phyloP scores from a whole-genome alignment of 2,888 invertebrate species.

The Hyposoter dolosus region DNA sequence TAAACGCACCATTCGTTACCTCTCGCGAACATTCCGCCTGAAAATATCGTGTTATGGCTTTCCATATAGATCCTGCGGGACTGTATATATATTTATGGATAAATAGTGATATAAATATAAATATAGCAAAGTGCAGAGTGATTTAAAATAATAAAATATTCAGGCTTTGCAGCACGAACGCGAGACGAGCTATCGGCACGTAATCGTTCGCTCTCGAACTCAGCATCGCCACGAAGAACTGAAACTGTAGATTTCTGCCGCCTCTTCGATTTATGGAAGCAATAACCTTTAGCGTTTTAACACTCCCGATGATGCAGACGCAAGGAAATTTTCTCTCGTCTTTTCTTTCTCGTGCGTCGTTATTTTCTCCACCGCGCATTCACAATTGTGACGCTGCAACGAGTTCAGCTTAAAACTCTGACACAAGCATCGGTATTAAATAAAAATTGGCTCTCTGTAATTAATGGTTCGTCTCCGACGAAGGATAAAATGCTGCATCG shows the following conservation, averaged over 20 bases:
- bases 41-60: slow-evolving; percentile 39
- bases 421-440: not conserved
- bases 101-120: slow-evolving; percentile 3
- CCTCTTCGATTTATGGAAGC: slow-evolving; percentile 75
- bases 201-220: slow-evolving; percentile 24
- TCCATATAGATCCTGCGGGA: slow-evolving; percentile 46
- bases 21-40: slow-evolving; percentile 19
- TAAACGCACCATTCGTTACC: slow-evolving; percentile 35
- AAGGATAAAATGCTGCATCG: not conserved
- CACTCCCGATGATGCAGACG: slow-evolving; percentile 46
- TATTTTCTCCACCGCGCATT: not conserved
- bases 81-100: slow-evolving; percentile 3
- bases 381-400: slow-evolving; percentile 17
- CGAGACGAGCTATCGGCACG: slow-evolving; percentile 58
- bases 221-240: slow-evolving; percentile 38
- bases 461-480: not conserved
- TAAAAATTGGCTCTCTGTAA: not conserved
- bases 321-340: slow-evolving; percentile 55
- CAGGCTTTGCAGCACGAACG: slow-evolving; percentile 39
- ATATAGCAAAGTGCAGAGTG: not conserved
- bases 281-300: slow-evolving; percentile 76
- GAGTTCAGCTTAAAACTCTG: slow-evolving; percentile 27
- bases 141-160: slow-evolving; percentile 64
- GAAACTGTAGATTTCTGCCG: slow-evolving; percentile 40
- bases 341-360: slow-evolving; percentile 22